Conservation (phyloP, 2,113 vertebrate species). For the Mionectes macconnelli region DNA sequence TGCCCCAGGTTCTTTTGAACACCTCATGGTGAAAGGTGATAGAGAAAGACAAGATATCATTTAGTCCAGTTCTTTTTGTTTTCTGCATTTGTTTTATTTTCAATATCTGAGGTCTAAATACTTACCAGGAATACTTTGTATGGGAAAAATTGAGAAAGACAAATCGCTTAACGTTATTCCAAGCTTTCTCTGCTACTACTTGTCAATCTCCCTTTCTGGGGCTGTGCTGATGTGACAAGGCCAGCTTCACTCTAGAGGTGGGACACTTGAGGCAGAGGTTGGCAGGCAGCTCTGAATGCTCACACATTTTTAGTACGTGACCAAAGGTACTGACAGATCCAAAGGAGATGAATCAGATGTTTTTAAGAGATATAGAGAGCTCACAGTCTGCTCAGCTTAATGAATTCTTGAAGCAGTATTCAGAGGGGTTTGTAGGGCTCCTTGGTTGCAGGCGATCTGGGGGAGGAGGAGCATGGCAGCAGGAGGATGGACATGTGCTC, state of each 20-base stretch:
- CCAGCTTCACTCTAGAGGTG: rapidly evolving
- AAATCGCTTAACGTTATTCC: rapidly evolving
- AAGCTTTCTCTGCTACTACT: neutral
- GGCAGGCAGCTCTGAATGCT: neutral
- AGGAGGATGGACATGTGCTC: neutral
- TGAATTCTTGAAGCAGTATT: neutral
- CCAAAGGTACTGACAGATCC: neutral
- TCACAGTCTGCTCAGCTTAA: neutral
- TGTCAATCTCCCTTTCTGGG: neutral
- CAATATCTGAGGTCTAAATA: neutral
- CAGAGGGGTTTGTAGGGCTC: rapidly evolving
- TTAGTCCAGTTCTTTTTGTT: neutral
- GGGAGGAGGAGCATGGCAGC: neutral
- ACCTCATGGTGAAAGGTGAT: neutral
- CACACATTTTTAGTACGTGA: rapidly evolving
- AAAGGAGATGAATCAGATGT: neutral
- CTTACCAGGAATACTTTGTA: neutral
- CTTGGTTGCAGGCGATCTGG: rapidly evolving
- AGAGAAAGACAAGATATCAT: neutral
- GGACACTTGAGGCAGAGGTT: neutral
- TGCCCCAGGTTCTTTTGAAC: neutral
- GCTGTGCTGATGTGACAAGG: rapidly evolving
- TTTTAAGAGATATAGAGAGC: neutral
- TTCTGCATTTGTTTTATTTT: neutral
- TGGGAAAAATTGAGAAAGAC: neutral